Percentiles rank a stretch among this genome's conserved stretches.
These are phyloP conservation scores for Alauda arvensis DNA, from an alignment of 2,797 vertebrate species.

Conservation along the genomic window DNA sequence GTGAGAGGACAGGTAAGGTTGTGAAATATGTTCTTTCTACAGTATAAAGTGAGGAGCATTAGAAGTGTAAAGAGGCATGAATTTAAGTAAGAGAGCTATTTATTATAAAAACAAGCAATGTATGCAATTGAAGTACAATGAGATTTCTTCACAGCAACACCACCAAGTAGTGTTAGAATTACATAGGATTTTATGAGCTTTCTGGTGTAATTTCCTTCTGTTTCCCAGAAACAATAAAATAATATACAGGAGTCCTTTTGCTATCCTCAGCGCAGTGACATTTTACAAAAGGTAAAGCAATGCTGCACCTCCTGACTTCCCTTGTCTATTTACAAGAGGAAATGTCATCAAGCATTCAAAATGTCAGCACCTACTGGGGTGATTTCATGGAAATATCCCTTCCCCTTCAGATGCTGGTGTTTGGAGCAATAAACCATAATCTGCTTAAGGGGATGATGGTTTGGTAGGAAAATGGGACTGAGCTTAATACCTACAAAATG, in stretches of 20 bases:
- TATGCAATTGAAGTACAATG: neutral
- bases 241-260: constrained; percentile 10
- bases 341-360: constrained; percentile 72
- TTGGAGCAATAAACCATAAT: constrained; percentile 33
- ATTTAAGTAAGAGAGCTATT: constrained; percentile 26
- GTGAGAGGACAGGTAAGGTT: neutral
- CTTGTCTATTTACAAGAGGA: constrained; percentile 66
- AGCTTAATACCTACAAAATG: constrained; percentile 28
- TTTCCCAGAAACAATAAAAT: constrained; percentile 41
- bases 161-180: neutral
- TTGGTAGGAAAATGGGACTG: constrained; percentile 41
- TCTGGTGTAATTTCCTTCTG: constrained; percentile 14
- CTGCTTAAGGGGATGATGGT: constrained; percentile 40
- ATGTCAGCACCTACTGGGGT: constrained; percentile 64
- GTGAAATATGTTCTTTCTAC: neutral
- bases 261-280: constrained; percentile 59
- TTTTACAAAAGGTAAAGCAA: constrained; percentile 62
- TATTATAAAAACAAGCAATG: constrained; percentile 18
- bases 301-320: constrained; percentile 50
- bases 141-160: constrained; percentile 17
- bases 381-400: constrained; percentile 33
- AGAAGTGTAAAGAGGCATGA: neutral
- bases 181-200: neutral
- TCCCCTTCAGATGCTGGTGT: constrained; percentile 14
- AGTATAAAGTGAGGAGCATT: neutral